Evolutionary conservation across 92 coral and sea anemone species (phyloP), one percentile per base, ranked within the genome.

Genomic region (Actinernus sp.): DNA sequence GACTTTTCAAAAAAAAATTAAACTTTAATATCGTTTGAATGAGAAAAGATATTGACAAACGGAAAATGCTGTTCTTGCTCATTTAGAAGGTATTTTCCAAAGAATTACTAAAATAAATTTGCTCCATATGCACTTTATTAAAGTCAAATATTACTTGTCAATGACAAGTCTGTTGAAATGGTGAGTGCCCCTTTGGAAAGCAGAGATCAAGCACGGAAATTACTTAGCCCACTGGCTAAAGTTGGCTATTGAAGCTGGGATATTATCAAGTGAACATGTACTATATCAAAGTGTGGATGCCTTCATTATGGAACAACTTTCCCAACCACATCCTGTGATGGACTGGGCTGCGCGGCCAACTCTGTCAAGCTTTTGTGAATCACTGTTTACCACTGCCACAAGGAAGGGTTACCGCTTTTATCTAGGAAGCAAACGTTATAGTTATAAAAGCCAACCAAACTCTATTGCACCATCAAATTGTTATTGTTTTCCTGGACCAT

Each of bases 281-380:
- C 43, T 65, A 26, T 65, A 65, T 39, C 61, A 49, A 65, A 26
- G 58, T 48, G 73, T 50, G 10, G 48, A 65, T 49, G 73, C 60
- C 48, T 65, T 65, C 26, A 65, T 65, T 18, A 19, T 60, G 20
- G 71, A 63, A 48, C 61, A 65, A 65, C 47, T 65, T 22, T 48
- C 48, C 9, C 73, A 65, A 49, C 73, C 49, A 29, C 30, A 65
- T 48, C 48, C 73, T 30, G 38, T 65, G 61, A 12, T 53, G 19
- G 61, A 48, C 31, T 65, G 61, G 61, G 12, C 73, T 28, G 44
- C 73, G 32, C 50, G 73, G 61, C 58, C 73, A 48, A 49, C 73
- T 65, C 43, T 65, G 61, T 49, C 48, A 26, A 50, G 58, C 34
- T 63, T 63, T 34, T 63, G 73, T 13, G 73, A 65, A 65, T 65